A percentile compares a stretch with the other conserved stretches of the same genome.
phyloP scores from a whole-genome alignment of 2,797 vertebrate species.

The Adelosebastes latens region DNA sequence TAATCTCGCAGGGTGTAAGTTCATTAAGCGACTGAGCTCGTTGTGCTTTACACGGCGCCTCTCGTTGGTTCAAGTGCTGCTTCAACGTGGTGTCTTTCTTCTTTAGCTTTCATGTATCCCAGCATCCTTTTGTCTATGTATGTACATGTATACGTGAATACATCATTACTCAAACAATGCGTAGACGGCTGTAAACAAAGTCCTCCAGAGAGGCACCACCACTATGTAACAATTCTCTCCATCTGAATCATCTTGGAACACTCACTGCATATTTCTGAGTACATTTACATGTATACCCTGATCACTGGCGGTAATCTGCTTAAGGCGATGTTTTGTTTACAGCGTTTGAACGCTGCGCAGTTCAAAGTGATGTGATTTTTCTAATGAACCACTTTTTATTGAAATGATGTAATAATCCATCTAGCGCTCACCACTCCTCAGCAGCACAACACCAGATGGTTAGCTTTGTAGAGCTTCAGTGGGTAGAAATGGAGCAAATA shows the following conservation, averaged over 20 bases:
- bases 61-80: not conserved
- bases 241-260: conserved; percentile 15
- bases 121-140: not conserved
- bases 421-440: not conserved
- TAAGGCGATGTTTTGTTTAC: conserved; percentile 39
- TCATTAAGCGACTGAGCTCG: conserved; percentile 26
- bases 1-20: conserved; percentile 42
- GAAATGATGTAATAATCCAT: conserved; percentile 23
- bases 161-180: conserved; percentile 6
- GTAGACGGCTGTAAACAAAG: not conserved
- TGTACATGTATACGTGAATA: not conserved
- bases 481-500: too few relatives aligned
- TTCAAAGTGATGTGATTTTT: conserved; percentile 41
- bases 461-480: not conserved
- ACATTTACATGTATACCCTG: not conserved
- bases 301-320: conserved; percentile 24
- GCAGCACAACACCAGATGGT: not conserved
- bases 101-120: not conserved
- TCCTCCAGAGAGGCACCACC: not conserved
- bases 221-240: not conserved
- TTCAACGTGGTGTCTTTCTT: not conserved
- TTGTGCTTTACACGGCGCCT: not conserved
- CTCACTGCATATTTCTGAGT: not conserved
- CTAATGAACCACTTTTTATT: conserved; percentile 29
- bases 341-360: conserved; percentile 12